Conservation (phyloP, 2,888 invertebrate genomes). For the Camponotus fellah region DNA sequence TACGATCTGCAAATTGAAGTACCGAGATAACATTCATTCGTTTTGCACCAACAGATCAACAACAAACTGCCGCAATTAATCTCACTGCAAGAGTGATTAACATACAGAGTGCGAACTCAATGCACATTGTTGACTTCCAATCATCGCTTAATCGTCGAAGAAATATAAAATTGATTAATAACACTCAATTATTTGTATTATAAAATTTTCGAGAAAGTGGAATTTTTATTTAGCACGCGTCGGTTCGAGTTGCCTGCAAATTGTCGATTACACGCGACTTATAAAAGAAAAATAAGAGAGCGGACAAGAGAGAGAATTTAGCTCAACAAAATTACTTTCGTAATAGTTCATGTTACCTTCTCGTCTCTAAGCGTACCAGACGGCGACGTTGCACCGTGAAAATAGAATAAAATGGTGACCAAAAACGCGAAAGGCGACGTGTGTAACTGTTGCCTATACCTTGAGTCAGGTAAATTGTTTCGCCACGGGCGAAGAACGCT, state of each 20-base stretch:
- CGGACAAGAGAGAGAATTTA: not conserved
- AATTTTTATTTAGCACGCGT: not conserved
- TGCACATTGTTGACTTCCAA: not conserved
- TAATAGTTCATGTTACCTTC: slow-evolving; percentile 39
- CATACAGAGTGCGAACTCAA: not conserved
- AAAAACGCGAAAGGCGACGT: slow-evolving; percentile 1
- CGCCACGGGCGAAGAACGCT: not conserved
- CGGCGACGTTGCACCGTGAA: not conserved
- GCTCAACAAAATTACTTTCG: slow-evolving; percentile 39
- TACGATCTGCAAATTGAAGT: slow-evolving; percentile 44
- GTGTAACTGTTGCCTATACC: slow-evolving; percentile 11
- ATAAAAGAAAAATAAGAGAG: slow-evolving; percentile 8
- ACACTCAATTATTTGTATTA: not conserved
- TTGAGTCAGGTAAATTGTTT: slow-evolving; percentile 31
- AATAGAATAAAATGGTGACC: slow-evolving; percentile 16
- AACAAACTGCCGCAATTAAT: slow-evolving; percentile 15
- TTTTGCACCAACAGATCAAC: not conserved
- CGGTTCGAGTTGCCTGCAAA: not conserved
- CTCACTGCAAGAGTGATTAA: not conserved
- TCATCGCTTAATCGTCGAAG: not conserved
- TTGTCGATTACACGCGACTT: slow-evolving; percentile 35
- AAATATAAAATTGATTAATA: not conserved
- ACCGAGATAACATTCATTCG: slow-evolving; percentile 15
- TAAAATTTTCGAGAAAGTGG: not conserved
- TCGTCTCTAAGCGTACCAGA: slow-evolving; percentile 13